Conservation (phyloP, 2,797 vertebrate species). For the Limosa lapponica region DNA sequence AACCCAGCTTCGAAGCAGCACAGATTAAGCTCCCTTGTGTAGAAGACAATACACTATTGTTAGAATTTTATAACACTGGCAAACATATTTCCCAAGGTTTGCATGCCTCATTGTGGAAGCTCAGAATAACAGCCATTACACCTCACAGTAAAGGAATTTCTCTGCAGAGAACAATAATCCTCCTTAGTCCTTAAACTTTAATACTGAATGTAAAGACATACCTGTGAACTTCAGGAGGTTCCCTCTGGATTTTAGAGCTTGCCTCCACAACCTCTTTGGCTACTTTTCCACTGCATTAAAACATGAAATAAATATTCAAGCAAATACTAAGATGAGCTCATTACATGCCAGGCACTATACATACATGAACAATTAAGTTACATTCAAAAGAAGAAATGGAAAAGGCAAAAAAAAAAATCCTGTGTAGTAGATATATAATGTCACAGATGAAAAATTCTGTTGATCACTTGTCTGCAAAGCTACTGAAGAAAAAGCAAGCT, state of each 20-base stretch:
- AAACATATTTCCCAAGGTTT: not conserved
- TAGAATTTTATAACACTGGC: not conserved
- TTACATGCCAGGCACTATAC: not conserved
- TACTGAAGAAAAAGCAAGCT: not conserved
- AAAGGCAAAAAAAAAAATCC: not conserved
- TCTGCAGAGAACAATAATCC: not conserved
- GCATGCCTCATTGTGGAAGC: not conserved
- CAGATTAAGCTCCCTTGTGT: not conserved
- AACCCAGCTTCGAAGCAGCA: not conserved
- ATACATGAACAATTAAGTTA: not conserved
- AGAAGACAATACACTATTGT: not conserved
- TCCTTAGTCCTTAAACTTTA: not conserved
- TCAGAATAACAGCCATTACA: not conserved
- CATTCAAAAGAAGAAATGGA: not conserved
- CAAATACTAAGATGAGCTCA: not conserved
- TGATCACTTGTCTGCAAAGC: not conserved
- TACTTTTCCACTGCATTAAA: conserved; percentile 88
- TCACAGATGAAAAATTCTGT: not conserved
- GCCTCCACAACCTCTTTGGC: conserved; percentile 98
- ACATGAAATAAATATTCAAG: not conserved
- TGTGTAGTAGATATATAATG: not conserved
- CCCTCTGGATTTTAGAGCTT: conserved; percentile 96
- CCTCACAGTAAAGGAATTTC: not conserved
- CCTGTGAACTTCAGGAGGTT: conserved; percentile 93
- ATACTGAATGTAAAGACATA: conserved; percentile 59